Evolutionary conservation across 2,888 invertebrate species (phyloP).

Genomic region (Deladenus siricidicola): DNA sequence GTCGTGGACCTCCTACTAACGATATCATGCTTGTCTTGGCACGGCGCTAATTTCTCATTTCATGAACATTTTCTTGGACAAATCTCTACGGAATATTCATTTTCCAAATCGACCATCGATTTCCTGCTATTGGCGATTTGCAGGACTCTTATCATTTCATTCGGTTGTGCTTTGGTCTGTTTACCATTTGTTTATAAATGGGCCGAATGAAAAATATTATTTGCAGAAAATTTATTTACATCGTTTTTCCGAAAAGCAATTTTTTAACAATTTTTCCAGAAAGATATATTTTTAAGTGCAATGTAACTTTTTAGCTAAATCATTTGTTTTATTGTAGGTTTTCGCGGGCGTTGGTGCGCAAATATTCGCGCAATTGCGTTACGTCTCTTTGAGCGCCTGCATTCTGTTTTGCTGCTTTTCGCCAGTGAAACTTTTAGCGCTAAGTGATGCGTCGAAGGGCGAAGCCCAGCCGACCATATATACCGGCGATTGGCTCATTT

Average conservation of each 20-base stretch:
- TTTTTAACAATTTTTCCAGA: no score
- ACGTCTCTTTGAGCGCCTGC: constrained; percentile 12
- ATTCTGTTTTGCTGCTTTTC: constrained; percentile 28
- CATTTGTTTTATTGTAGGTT: constrained; percentile 25
- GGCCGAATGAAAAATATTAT: no score
- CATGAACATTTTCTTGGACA: constrained; percentile 32
- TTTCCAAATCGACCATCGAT: constrained; percentile 40
- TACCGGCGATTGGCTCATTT: background rate
- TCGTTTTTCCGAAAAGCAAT: no score
- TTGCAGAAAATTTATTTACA: no score
- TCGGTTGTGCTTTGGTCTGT: constrained; percentile 22
- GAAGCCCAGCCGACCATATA: background rate
- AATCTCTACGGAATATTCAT: constrained; percentile 34
- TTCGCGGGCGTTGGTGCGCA: background rate
- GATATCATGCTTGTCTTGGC: constrained; percentile 19
- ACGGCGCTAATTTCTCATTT: constrained; percentile 32
- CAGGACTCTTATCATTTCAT: constrained; percentile 33
- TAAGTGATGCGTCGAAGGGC: constrained; percentile 3
- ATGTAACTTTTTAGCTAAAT: no score
- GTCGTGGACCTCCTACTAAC: background rate
- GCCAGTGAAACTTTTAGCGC: constrained; percentile 26
- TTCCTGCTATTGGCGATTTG: constrained; percentile 37
- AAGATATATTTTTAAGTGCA: no score
- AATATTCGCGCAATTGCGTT: background rate
- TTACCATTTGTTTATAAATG: no score